Conservation (phyloP, 2,797 vertebrate species). For the Leptoclinus maculatus region DNA sequence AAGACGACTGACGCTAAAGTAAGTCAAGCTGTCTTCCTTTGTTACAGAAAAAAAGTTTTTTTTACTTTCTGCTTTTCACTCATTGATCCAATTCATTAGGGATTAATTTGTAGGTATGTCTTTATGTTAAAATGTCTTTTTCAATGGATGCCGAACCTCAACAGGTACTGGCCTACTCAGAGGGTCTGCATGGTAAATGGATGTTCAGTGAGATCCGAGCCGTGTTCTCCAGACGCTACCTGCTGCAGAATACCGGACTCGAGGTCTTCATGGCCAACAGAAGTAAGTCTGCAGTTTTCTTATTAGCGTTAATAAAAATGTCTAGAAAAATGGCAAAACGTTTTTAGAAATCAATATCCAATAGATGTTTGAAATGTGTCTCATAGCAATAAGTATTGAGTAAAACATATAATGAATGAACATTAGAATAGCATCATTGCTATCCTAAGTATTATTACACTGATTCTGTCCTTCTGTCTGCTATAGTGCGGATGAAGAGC, state of each 20-base stretch:
- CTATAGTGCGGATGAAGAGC: background rate
- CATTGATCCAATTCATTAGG: background rate
- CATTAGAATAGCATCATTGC: background rate
- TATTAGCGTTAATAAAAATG: too few species aligned
- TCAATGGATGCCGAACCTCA: background rate
- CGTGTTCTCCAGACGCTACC: slow-evolving; percentile 95
- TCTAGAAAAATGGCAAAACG: too few species aligned
- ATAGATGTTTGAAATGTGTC: background rate
- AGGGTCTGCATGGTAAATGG: slow-evolving; percentile 99
- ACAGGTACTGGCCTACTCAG: slow-evolving; percentile 96
- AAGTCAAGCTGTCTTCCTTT: slow-evolving; percentile 50
- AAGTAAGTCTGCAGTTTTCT: slow-evolving; percentile 85
- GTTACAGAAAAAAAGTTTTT: background rate
- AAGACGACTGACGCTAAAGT: slow-evolving; percentile 95
- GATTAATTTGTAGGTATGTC: background rate
- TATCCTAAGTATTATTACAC: background rate
- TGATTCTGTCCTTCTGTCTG: background rate
- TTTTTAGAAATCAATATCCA: too few species aligned
- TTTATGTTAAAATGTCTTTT: background rate
- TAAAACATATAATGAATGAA: background rate
- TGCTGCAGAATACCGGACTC: slow-evolving; percentile 96
- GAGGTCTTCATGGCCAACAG: slow-evolving; percentile 99
- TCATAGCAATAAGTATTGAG: background rate
- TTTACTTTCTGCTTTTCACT: background rate
- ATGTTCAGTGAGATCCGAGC: slow-evolving; percentile 99